Conservation (phyloP, 2,113 vertebrate species). For the Oncorhynchus masou region DNA sequence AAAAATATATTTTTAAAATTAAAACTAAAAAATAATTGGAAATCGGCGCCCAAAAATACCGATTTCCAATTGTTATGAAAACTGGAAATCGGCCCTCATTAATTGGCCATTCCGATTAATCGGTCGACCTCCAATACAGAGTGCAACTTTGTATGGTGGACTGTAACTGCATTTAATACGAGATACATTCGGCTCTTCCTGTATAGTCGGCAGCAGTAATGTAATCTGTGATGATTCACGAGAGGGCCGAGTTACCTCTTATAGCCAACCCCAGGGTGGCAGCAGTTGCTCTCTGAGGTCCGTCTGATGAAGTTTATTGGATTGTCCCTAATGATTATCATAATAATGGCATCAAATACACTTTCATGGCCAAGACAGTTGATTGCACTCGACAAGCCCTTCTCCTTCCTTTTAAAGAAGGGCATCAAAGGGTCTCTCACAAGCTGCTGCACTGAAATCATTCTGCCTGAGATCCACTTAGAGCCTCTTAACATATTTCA, state of each 20-base stretch:
- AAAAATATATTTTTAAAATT: too few species aligned
- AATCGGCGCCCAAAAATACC: too few species aligned
- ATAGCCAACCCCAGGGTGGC: slow-evolving; percentile 19
- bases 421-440: slow-evolving; percentile 66
- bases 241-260: slow-evolving; percentile 26
- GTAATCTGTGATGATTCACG: slow-evolving; percentile 35
- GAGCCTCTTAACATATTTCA: slow-evolving; percentile 61
- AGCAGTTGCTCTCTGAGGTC: slow-evolving; percentile 30
- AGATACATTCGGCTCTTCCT: not conserved
- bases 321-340: slow-evolving; percentile 57
- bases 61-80: too few species aligned
- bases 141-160: not conserved
- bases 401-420: slow-evolving; percentile 37
- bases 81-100: too few species aligned
- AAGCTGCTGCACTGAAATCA: slow-evolving; percentile 44
- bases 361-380: slow-evolving; percentile 46
- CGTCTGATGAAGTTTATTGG: slow-evolving; percentile 46
- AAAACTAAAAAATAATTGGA: too few species aligned
- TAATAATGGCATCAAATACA: slow-evolving; percentile 56
- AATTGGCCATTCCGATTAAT: too few species aligned
- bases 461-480: slow-evolving; percentile 44
- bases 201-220: slow-evolving; percentile 6
- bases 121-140: not conserved
- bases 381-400: slow-evolving; percentile 63
- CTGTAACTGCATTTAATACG: not conserved